Base-by-base conservation (phyloP, 1,140 invertebrate species). In the Centruroides vittatus region DNA sequence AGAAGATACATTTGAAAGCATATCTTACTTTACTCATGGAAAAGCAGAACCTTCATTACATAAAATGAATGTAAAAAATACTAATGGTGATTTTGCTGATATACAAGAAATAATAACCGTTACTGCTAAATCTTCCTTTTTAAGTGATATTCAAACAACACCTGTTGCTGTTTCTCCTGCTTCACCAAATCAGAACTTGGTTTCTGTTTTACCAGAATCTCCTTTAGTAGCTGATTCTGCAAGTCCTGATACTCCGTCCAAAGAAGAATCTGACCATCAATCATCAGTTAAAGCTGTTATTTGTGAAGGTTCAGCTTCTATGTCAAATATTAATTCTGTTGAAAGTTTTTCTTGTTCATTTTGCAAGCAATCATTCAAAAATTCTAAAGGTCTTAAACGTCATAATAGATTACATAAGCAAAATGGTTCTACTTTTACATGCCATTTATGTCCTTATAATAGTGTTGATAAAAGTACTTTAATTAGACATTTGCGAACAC, bases 401-500 rank as follows among this genome's bases (percentile, higher is more conserved):
- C 93, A 95, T 72, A 91, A 90, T 68, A 66, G 75, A 13, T 73
- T 70, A 79, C 61, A 73, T 36, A 69, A 70, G 9, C 85, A 55
- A 65, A 69, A 59, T 57, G 69, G 67, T 48, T 69, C 73, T 9
- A 78, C 77, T 47, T 95, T 92, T 71, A 82, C 87, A 6, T 98
- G 93, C 74, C 90, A 91, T 68, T 87, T 96, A 81, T 97, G 93
- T 67, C 82, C 88, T 3, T 93, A 89, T 72, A 83, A 83, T 1
- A 90, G 88, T 62, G 81, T 86, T 47, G 93, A 96, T 67, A 94
- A 96, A 71, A 86, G 87, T 9, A 90, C 90, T 1, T 72, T 97
- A 3, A 82, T 89, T 3, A 83, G 89, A 41, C 87, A 97, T 72
- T 85, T 97, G 81, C 79, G 92, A 65, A 88, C 86, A 3, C 93